Evolutionary conservation across 2,113 vertebrate genomes (phyloP).

Genomic region (Acrocephalus arundinaceus): DNA sequence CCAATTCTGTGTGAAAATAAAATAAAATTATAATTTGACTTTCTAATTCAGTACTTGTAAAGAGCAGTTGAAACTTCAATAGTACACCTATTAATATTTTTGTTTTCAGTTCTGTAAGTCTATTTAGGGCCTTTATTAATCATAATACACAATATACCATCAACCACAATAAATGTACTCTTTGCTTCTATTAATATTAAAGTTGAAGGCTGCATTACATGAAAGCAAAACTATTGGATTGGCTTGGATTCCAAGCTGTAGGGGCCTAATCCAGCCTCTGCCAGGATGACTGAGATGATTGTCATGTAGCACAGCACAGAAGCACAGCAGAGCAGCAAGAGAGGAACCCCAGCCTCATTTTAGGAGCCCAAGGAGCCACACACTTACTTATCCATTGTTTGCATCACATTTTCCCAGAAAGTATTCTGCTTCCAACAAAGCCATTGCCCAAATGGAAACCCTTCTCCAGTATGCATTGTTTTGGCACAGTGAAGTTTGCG

Average conservation of each 20-base stretch:
- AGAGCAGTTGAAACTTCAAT: background rate
- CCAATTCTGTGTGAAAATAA: background rate
- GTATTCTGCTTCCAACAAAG: background rate
- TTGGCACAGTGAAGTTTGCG: background rate
- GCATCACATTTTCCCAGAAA: background rate
- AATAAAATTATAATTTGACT: background rate
- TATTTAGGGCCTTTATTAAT: background rate
- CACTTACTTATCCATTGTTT: background rate
- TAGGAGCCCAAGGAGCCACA: background rate
- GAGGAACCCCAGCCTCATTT: background rate
- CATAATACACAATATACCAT: background rate
- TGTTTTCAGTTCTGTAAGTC: background rate
- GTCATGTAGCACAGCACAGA: background rate
- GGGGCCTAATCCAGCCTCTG: background rate
- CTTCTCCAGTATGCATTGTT: rapidly evolving
- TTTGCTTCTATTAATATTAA: background rate
- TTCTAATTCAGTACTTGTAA: background rate
- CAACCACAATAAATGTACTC: background rate
- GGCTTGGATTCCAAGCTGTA: background rate
- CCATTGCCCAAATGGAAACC: background rate
- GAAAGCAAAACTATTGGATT: background rate
- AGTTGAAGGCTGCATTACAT: background rate
- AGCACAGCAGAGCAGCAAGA: background rate
- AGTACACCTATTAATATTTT: background rate
- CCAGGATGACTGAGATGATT: background rate